phyloP scores from a whole-genome alignment of 2,797 vertebrate species.

The Acrossocheilus wenchowensis region DNA sequence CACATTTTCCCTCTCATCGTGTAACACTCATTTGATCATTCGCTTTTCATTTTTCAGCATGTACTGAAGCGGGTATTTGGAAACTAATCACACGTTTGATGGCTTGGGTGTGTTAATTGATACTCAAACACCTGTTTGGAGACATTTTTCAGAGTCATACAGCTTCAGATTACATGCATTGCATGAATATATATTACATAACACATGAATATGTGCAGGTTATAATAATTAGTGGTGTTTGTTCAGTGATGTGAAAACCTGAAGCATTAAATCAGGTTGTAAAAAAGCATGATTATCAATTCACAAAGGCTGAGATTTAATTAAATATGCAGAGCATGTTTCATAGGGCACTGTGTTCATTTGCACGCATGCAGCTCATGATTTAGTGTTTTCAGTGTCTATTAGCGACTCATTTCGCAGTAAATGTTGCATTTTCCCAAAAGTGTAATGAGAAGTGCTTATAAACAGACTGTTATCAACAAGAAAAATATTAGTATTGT shows the following conservation, averaged over 20 bases:
- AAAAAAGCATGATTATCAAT: neutral
- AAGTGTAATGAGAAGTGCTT: neutral
- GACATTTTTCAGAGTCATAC: neutral
- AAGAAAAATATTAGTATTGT: neutral
- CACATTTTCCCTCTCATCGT: conserved; percentile 49
- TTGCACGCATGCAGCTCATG: neutral
- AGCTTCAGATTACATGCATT: neutral
- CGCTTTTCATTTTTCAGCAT: neutral
- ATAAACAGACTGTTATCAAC: neutral
- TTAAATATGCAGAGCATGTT: neutral
- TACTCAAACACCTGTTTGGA: neutral
- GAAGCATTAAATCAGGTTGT: too few species aligned
- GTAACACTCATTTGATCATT: conserved; percentile 34
- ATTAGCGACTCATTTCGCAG: neutral
- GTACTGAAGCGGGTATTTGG: neutral
- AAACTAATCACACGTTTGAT: neutral
- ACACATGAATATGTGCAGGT: neutral
- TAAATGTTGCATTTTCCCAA: neutral
- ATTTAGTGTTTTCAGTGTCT: neutral
- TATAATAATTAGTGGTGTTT: neutral
- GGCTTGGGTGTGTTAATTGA: neutral
- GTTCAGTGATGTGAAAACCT: neutral
- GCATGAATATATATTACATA: neutral
- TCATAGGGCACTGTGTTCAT: neutral
- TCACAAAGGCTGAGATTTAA: neutral